These are phyloP conservation scores for Heteronetta atricapilla DNA, from an alignment of 2,113 vertebrate genomes.

Conservation along the genomic window DNA sequence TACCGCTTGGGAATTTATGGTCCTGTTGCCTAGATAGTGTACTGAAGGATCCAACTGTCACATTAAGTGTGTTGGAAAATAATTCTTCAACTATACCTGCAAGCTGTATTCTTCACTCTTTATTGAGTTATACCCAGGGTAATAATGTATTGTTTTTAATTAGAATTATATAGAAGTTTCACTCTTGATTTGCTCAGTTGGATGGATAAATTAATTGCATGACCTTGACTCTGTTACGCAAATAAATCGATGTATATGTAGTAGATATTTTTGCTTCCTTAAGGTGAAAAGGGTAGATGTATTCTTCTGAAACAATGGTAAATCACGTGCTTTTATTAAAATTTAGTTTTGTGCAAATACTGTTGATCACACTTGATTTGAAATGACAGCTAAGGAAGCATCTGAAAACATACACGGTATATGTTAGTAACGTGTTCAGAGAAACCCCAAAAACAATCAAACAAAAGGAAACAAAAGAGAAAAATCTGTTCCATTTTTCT, in stretches of 20 bases:
- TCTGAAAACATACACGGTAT: neutral
- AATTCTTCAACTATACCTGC: neutral
- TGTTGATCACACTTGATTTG: neutral
- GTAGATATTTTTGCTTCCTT: neutral
- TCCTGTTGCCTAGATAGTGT: neutral
- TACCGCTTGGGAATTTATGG: neutral
- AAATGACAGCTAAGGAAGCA: neutral
- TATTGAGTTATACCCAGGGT: neutral
- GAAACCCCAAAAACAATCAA: neutral
- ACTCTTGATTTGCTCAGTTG: neutral
- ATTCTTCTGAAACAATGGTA: neutral
- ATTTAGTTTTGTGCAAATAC: neutral
- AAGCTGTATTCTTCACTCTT: neutral
- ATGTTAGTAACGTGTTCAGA: neutral
- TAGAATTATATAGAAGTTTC: neutral
- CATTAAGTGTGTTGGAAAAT: conserved; percentile 26
- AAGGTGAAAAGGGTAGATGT: neutral
- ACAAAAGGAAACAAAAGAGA: neutral
- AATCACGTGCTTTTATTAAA: neutral
- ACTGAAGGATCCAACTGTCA: conserved; percentile 25
- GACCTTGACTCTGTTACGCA: neutral
- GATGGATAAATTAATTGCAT: neutral
- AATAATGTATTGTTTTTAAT: neutral
- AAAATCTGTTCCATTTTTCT: neutral
- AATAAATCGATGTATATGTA: neutral